Conservation (phyloP, 2,113 vertebrate species). For the Micronisus gabar region DNA sequence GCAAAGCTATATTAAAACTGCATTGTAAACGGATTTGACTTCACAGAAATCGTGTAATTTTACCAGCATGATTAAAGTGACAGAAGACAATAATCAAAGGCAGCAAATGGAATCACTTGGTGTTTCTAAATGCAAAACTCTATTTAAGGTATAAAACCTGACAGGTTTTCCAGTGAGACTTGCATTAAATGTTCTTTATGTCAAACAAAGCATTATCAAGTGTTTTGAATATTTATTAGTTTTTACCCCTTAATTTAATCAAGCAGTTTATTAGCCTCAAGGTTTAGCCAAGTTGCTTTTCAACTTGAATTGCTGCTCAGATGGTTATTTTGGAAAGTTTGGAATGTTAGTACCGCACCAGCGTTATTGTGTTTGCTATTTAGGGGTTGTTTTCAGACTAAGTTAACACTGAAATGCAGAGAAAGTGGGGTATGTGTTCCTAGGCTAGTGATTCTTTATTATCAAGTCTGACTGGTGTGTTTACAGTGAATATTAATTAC, state of each 20-base stretch:
- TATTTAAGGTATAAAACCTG: conserved; percentile 64
- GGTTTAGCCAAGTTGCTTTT: conserved; percentile 65
- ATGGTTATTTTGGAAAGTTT: conserved; percentile 70
- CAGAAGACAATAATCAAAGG: conserved; percentile 64
- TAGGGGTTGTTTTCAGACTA: conserved; percentile 42
- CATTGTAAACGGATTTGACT: conserved; percentile 64
- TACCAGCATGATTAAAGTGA: conserved; percentile 65
- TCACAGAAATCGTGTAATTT: conserved; percentile 65
- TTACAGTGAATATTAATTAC: conserved; percentile 69
- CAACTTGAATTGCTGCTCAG: conserved; percentile 63
- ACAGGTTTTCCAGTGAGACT: conserved; percentile 64
- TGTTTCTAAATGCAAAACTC: conserved; percentile 66
- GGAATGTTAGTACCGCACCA: conserved; percentile 33
- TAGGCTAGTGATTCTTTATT: conserved; percentile 51
- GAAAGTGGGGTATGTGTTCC: conserved; percentile 23
- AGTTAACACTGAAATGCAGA: conserved; percentile 30
- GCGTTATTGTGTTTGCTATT: conserved; percentile 13
- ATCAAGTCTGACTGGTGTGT: conserved; percentile 58
- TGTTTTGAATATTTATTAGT: conserved; percentile 73
- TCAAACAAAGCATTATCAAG: conserved; percentile 68
- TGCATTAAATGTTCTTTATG: conserved; percentile 64
- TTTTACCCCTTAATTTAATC: conserved; percentile 72
- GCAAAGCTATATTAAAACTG: conserved; percentile 58
- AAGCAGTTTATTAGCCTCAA: conserved; percentile 65
- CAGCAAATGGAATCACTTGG: conserved; percentile 49